These are phyloP conservation scores for Pogonomyrmex barbatus DNA, from an alignment of 1,140 invertebrate species.

Conservation along the genomic window DNA sequence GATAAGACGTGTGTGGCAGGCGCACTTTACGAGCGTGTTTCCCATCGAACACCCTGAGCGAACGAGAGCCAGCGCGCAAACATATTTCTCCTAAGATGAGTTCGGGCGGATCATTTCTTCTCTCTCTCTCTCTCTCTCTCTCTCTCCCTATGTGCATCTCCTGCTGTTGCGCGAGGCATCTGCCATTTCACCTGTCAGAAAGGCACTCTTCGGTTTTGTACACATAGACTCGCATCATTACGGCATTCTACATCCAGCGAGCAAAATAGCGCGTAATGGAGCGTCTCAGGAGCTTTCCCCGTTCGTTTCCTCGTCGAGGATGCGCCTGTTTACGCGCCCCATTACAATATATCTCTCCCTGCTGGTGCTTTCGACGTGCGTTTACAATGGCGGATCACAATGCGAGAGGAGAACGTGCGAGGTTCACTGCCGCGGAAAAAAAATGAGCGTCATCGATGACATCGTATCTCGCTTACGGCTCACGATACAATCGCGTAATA, in stretches of 20 bases:
- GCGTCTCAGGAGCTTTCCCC: slow-evolving; percentile 58
- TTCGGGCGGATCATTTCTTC: slow-evolving; percentile 54
- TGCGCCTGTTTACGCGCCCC: not conserved
- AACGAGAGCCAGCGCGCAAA: slow-evolving; percentile 41
- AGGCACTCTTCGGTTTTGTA: slow-evolving; percentile 66
- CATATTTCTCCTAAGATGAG: slow-evolving; percentile 45
- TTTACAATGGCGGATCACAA: not conserved
- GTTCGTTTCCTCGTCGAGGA: not conserved
- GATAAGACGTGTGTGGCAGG: slow-evolving; percentile 59
- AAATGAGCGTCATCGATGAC: slow-evolving; percentile 28
- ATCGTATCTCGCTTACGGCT: slow-evolving; percentile 47
- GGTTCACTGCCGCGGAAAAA: not conserved
- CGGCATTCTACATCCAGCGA: slow-evolving; percentile 47
- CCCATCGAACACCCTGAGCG: slow-evolving; percentile 33
- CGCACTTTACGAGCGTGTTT: slow-evolving; percentile 57
- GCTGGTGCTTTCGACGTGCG: not conserved
- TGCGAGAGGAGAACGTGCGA: not conserved
- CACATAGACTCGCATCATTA: slow-evolving; percentile 57
- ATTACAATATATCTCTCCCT: not conserved
- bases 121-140: slow-evolving; percentile 16
- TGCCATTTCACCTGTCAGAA: slow-evolving; percentile 42
- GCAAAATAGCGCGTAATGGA: slow-evolving; percentile 63
- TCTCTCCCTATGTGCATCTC: not conserved
- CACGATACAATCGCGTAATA: slow-evolving; percentile 67
- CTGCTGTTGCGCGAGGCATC: slow-evolving; percentile 38